phyloP scores from a whole-genome alignment of 23 tunicate species.

The Trididemnum clinides region DNA sequence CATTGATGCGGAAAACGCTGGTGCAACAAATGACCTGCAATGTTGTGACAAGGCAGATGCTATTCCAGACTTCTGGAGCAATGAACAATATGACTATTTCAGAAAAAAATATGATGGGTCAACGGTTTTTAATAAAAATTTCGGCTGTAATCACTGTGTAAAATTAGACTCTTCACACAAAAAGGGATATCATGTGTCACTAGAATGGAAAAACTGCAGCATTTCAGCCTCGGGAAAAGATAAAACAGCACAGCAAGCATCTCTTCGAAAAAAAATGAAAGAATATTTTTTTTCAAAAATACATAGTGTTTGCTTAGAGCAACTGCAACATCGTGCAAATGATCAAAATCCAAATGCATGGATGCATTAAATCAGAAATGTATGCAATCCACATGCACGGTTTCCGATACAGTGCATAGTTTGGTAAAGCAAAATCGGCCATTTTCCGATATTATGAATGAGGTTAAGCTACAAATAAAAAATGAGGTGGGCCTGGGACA shows the following conservation, averaged over 20 bases:
- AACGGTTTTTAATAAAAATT: conserved; percentile 11
- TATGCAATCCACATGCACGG: conserved; percentile 36
- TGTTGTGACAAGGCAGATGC: no score
- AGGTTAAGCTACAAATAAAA: conserved; percentile 55
- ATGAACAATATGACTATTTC: conserved; percentile 22
- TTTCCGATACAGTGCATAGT: conserved; percentile 65
- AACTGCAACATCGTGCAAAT: not conserved
- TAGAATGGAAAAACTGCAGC: conserved; percentile 46
- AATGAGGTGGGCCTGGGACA: conserved; percentile 43
- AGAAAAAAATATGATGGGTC: conserved; percentile 49
- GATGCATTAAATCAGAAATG: not conserved
- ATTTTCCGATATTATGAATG: conserved; percentile 50
- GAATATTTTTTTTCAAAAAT: conserved; percentile 5
- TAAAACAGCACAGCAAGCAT: not conserved
- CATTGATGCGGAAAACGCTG: no score
- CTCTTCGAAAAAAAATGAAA: conserved; percentile 51
- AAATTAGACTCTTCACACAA: conserved; percentile 16
- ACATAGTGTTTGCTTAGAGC: conserved; percentile 4
- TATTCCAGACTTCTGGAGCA: conserved; percentile 62
- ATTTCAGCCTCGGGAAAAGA: conserved; percentile 31
- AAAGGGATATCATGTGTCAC: conserved; percentile 20
- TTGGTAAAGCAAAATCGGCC: conserved; percentile 28
- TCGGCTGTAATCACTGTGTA: conserved; percentile 50
- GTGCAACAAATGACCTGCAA: no score
- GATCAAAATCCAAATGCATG: not conserved